Evolutionary conservation across 1,140 invertebrate genomes (phyloP).

Genomic region (Galendromus occidentalis): DNA sequence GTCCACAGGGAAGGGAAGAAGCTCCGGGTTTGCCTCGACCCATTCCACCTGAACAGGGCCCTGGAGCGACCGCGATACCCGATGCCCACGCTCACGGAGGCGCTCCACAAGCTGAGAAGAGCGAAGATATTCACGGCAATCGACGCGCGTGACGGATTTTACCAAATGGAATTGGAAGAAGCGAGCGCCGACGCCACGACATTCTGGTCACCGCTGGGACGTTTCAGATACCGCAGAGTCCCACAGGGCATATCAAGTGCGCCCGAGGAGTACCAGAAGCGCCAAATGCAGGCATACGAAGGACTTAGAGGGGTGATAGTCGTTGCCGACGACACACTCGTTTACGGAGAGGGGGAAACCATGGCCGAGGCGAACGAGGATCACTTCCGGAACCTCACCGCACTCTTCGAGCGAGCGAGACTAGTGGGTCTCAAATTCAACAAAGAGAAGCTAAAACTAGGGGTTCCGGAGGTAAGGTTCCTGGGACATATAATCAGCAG

Average conservation of each 20-base stretch:
- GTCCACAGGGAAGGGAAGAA: too few relatives aligned
- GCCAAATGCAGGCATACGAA: too few relatives aligned
- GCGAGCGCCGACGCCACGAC: too few relatives aligned
- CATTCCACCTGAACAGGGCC: background rate
- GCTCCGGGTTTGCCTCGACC: background rate
- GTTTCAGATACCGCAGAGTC: too few relatives aligned
- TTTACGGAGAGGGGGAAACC: too few relatives aligned
- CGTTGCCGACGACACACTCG: too few relatives aligned
- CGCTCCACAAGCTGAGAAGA: background rate
- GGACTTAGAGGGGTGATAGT: too few relatives aligned
- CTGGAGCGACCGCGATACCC: background rate
- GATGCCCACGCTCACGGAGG: background rate
- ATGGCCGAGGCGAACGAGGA: conserved; percentile 13
- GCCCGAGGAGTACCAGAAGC: background rate
- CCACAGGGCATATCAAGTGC: background rate
- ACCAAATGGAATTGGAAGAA: too few relatives aligned
- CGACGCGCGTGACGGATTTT: background rate
- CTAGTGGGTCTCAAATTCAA: conserved; percentile 18
- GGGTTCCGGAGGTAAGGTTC: conserved; percentile 22
- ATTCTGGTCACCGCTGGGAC: too few relatives aligned
- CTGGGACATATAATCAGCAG: conserved; percentile 26
- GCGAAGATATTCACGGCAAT: conserved; percentile 14
- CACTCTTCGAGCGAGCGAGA: conserved; percentile 15
- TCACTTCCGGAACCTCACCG: conserved; percentile 18
- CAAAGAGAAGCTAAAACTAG: conserved; percentile 14